Conservation (phyloP, 2,797 vertebrate species). For the Xerus rutilus region DNA sequence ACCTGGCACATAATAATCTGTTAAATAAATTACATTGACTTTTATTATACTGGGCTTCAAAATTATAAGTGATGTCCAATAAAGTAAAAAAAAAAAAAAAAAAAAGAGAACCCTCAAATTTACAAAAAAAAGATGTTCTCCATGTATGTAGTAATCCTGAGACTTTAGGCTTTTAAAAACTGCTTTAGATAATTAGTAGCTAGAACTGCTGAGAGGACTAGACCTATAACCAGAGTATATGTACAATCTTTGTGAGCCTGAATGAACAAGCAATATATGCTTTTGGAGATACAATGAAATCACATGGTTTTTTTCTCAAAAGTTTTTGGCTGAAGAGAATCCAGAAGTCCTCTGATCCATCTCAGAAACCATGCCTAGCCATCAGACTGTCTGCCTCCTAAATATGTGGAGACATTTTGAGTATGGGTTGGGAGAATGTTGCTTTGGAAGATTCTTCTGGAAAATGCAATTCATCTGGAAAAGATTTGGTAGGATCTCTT, state of each 20-base stretch:
- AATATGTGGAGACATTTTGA: neutral
- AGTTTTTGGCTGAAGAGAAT: neutral
- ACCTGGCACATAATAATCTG: neutral
- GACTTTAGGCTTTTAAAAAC: neutral
- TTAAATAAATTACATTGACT: constrained; percentile 53
- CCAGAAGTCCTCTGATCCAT: accelerated
- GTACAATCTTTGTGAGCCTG: neutral
- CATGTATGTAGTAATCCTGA: neutral
- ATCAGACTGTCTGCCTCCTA: too few relatives aligned
- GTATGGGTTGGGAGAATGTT: neutral
- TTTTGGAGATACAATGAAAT: neutral
- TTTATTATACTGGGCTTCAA: constrained; percentile 50
- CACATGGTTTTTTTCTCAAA: neutral
- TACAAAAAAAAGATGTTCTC: neutral
- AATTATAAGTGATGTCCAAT: constrained; percentile 35
- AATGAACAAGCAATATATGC: neutral
- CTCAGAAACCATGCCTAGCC: neutral
- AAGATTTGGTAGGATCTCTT: neutral
- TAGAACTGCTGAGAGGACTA: neutral
- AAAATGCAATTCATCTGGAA: neutral
- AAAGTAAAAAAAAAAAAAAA: neutral
- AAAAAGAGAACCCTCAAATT: neutral
- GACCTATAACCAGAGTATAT: neutral
- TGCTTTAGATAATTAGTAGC: neutral
- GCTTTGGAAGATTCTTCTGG: neutral